Conservation (phyloP, 2,888 invertebrate species). For the Nesidiocoris tenuis region DNA sequence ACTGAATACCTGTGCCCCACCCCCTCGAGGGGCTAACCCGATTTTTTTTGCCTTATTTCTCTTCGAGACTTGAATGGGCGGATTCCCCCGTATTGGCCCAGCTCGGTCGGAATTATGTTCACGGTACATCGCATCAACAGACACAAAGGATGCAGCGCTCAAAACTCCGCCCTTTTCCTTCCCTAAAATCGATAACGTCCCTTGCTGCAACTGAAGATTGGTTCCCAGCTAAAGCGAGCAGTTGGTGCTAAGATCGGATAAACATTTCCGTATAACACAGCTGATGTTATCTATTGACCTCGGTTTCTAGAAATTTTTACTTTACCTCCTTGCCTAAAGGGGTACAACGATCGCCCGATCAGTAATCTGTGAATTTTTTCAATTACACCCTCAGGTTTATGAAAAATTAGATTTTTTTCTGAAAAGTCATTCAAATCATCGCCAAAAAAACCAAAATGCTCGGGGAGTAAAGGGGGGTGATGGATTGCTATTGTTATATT, state of each 20-base stretch:
- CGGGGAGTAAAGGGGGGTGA: no score
- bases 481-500: no score
- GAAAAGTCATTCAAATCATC: no score
- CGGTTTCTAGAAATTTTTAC: no score
- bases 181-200: neutral
- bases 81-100: neutral
- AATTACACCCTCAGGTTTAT: no score
- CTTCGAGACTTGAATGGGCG: neutral
- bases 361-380: no score
- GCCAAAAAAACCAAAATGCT: no score
- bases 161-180: neutral
- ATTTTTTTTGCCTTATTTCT: neutral
- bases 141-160: neutral
- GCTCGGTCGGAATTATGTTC: neutral
- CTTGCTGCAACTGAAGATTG: neutral
- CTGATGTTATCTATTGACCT: neutral
- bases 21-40: neutral
- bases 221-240: neutral
- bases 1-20: neutral
- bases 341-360: no score
- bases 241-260: neutral
- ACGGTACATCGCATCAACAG: neutral
- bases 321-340: no score
- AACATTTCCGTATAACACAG: neutral
- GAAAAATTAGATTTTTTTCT: no score